phyloP scores from a whole-genome alignment of 2,888 invertebrate species.

The Drosophila limbata region DNA sequence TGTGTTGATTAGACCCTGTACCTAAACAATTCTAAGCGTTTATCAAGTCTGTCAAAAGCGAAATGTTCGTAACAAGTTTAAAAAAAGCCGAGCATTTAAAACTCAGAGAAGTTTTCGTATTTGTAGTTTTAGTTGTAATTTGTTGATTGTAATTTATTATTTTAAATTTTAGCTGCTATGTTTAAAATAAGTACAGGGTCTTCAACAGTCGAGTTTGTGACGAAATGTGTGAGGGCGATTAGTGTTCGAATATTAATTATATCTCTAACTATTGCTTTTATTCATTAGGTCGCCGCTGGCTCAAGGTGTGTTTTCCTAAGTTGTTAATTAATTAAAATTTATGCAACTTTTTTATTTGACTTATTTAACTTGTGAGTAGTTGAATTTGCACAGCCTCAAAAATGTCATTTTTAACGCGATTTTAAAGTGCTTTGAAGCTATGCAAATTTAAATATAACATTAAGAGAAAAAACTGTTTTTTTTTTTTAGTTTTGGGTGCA shows the following conservation, averaged over 20 bases:
- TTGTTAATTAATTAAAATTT: constrained; percentile 6
- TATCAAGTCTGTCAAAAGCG: not conserved
- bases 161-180: not conserved
- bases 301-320: not conserved
- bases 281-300: not conserved
- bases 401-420: too few relatives aligned
- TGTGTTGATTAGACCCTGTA: not conserved
- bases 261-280: not conserved
- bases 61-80: too few relatives aligned
- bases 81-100: too few relatives aligned
- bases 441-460: too few relatives aligned
- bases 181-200: not conserved
- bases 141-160: not conserved
- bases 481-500: not conserved
- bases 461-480: too few relatives aligned
- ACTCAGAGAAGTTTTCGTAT: too few relatives aligned
- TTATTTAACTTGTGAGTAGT: not conserved
- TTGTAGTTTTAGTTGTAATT: too few relatives aligned
- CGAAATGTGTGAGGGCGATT: not conserved
- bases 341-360: not conserved
- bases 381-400: too few relatives aligned
- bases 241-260: constrained; percentile 9
- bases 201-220: not conserved
- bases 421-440: not conserved
- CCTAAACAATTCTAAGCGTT: not conserved